A percentile compares a stretch with the other conserved stretches of the same genome.
phyloP scores from a whole-genome alignment of 2,113 vertebrate genomes.

The Empidonax traillii region DNA sequence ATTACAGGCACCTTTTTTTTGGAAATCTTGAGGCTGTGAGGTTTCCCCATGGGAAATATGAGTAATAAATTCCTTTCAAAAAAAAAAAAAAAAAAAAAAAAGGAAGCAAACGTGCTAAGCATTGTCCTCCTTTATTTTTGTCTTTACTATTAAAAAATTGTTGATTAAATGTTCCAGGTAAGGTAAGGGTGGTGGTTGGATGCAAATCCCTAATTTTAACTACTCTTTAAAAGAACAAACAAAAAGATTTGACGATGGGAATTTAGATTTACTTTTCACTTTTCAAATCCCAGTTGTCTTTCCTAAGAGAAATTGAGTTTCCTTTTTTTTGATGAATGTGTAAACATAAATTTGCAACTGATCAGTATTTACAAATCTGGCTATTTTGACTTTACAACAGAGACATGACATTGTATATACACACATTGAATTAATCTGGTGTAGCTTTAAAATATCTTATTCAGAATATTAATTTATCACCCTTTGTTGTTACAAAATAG shows the following conservation, averaged over 20 bases:
- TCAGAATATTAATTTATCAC: background rate
- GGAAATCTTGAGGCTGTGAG: conserved; percentile 20
- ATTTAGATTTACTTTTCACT: background rate
- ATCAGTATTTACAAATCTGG: background rate
- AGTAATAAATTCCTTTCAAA: background rate
- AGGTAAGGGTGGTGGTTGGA: background rate
- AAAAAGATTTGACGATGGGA: background rate
- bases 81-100: background rate
- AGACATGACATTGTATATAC: background rate
- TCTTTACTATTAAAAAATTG: background rate
- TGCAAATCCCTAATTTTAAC: background rate
- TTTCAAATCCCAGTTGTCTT: background rate
- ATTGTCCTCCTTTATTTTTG: background rate
- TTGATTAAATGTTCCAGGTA: background rate
- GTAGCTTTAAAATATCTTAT: background rate
- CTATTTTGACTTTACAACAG: background rate
- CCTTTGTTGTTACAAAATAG: background rate
- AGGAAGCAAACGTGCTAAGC: background rate
- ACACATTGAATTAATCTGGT: background rate
- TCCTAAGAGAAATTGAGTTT: background rate
- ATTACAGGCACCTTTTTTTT: conserved; percentile 37
- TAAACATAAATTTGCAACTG: background rate
- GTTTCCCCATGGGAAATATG: conserved; percentile 3
- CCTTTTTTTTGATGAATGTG: background rate
- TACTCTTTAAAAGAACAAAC: background rate